Percentiles rank a stretch among this genome's conserved stretches.
phyloP scores from a whole-genome alignment of 2,113 vertebrate genomes.

The Urocolius indicus region DNA sequence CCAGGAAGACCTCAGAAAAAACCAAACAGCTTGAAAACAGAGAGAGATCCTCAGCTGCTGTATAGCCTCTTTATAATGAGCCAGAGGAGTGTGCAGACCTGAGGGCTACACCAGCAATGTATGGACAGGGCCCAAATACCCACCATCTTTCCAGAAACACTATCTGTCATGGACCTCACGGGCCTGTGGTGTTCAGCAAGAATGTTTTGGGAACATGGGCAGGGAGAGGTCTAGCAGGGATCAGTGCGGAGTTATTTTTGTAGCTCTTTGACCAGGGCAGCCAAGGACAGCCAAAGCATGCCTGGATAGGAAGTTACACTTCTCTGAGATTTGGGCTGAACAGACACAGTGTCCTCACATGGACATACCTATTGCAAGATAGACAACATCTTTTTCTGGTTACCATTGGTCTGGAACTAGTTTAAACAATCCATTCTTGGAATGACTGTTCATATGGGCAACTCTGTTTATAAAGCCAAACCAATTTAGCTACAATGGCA shows the following conservation, averaged over 20 bases:
- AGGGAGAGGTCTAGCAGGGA: background rate
- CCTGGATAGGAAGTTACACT: background rate
- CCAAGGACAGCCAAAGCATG: background rate
- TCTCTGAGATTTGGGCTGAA: background rate
- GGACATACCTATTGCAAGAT: background rate
- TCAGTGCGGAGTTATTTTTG: background rate
- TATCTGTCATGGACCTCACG: rapidly evolving
- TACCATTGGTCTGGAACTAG: background rate
- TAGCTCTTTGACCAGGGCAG: background rate
- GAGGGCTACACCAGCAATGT: background rate
- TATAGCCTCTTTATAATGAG: background rate
- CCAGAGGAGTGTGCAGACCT: background rate
- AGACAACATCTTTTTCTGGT: background rate
- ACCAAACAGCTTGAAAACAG: background rate
- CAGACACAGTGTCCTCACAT: background rate
- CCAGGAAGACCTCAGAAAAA: background rate
- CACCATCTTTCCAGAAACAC: background rate
- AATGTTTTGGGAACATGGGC: background rate
- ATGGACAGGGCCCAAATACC: background rate
- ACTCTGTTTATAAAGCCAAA: background rate
- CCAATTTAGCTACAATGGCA: background rate
- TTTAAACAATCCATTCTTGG: background rate
- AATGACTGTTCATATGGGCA: background rate
- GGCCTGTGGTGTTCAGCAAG: background rate
- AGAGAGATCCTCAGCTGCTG: background rate